Percentiles rank a stretch among this genome's conserved stretches.
phyloP scores from a whole-genome alignment of 2,797 vertebrate species.

The Epinephelus coioides region DNA sequence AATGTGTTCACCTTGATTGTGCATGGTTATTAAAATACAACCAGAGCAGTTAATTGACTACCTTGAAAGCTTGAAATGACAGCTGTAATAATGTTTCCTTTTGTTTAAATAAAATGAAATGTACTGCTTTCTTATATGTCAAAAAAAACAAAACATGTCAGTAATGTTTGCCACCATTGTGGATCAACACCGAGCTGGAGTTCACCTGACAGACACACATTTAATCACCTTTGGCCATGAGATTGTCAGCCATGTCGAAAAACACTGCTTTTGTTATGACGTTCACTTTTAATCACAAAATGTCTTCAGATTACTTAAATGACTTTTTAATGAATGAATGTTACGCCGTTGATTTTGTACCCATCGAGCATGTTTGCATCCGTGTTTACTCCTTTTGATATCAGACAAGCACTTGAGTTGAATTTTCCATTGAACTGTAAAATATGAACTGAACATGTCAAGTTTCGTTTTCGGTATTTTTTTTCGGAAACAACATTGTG shows the following conservation, averaged over 20 bases:
- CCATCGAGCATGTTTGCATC: conserved; percentile 73
- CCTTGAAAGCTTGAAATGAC: conserved; percentile 59
- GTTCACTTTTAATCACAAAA: conserved; percentile 42
- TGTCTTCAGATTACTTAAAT: conserved; percentile 36
- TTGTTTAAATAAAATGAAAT: conserved; percentile 42
- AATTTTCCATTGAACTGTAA: conserved; percentile 60
- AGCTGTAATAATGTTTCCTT: conserved; percentile 51
- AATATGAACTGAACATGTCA: conserved; percentile 34
- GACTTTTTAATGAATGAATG: conserved; percentile 62
- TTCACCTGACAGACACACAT: conserved; percentile 33
- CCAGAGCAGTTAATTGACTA: conserved; percentile 42
- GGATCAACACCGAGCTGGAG: conserved; percentile 28
- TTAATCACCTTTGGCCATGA: conserved; percentile 48
- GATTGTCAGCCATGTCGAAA: conserved; percentile 56
- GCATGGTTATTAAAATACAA: conserved; percentile 73
- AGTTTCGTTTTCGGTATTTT: conserved; percentile 14
- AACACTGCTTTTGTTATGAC: conserved; percentile 28
- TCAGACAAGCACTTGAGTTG: conserved; percentile 51
- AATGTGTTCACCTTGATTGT: conserved; percentile 51
- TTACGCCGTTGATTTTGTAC: conserved; percentile 66
- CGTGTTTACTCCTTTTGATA: conserved; percentile 60
- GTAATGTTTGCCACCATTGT: conserved; percentile 16
- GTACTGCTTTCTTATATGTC: conserved; percentile 44
- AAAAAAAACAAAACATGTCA: conserved; percentile 13
- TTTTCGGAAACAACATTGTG: conserved; percentile 10